Percentiles rank a stretch among this genome's conserved stretches.
Conservation (phyloP, 53 echinoderm and acorn worm species). For the Crossaster papposus region DNA sequence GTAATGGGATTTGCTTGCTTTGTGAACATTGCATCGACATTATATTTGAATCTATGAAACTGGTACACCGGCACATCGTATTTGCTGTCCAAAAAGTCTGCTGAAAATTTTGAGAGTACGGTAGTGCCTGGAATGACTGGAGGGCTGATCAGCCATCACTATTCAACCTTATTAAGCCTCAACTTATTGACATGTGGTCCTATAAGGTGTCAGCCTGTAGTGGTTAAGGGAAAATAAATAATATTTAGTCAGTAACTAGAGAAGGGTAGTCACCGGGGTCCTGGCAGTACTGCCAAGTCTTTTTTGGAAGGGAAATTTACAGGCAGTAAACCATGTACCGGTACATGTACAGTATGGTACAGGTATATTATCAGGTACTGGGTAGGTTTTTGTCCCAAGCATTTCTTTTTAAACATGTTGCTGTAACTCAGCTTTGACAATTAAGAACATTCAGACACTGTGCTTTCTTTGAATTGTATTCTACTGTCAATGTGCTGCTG, state of each 20-base stretch:
- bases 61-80: too few relatives aligned
- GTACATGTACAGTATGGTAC: too few relatives aligned
- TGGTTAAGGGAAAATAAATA: constrained; percentile 18
- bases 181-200: constrained; percentile 3
- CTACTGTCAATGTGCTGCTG: too few relatives aligned
- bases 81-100: background rate
- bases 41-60: too few relatives aligned
- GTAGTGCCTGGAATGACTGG: background rate
- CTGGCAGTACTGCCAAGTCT: background rate
- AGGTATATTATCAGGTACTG: too few relatives aligned
- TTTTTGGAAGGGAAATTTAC: background rate
- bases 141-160: background rate
- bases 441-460: too few relatives aligned
- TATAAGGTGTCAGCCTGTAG: background rate
- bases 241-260: constrained; percentile 31
- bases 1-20: background rate
- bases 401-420: too few relatives aligned
- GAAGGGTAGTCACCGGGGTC: background rate
- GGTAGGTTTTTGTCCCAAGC: too few relatives aligned
- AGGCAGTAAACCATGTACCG: too few relatives aligned
- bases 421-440: too few relatives aligned
- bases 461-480: too few relatives aligned
- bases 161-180: background rate
- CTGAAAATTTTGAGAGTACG: background rate
- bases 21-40: too few relatives aligned